Conservation (phyloP, 2,113 vertebrate genomes). For the Silurus meridionalis region DNA sequence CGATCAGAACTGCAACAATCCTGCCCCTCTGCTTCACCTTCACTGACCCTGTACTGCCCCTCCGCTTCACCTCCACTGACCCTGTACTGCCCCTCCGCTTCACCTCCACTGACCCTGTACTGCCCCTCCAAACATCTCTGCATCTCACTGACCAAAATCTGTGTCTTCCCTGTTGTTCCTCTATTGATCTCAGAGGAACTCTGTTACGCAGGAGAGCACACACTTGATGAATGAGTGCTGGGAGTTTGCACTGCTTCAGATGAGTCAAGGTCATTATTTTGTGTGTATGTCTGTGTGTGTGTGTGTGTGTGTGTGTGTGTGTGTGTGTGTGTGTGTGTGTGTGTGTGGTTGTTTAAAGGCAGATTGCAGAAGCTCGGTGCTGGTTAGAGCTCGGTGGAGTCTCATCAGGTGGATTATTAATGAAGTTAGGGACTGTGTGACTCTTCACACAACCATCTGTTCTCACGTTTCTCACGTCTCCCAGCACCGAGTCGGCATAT, state of each 20-base stretch:
- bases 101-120: not conserved
- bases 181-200: constrained; percentile 10
- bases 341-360: not conserved
- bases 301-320: not conserved
- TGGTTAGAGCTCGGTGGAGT: constrained; percentile 29
- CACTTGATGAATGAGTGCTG: not conserved
- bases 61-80: too few relatives aligned
- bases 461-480: constrained; percentile 10
- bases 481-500: not conserved
- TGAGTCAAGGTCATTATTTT: constrained; percentile 27
- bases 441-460: constrained; percentile 47
- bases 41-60: constrained; percentile 1
- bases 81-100: too few relatives aligned
- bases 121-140: not conserved
- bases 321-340: not conserved
- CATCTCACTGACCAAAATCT: constrained; percentile 24
- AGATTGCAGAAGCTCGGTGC: not conserved
- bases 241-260: not conserved
- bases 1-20: not conserved
- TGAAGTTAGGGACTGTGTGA: constrained; percentile 32
- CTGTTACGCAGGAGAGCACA: not conserved
- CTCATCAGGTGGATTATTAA: constrained; percentile 46
- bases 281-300: not conserved
- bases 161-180: not conserved
- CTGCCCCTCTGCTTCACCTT: too few relatives aligned